Base-by-base conservation (phyloP, 1,140 invertebrate genomes). In the Eubasilissa regina region DNA sequence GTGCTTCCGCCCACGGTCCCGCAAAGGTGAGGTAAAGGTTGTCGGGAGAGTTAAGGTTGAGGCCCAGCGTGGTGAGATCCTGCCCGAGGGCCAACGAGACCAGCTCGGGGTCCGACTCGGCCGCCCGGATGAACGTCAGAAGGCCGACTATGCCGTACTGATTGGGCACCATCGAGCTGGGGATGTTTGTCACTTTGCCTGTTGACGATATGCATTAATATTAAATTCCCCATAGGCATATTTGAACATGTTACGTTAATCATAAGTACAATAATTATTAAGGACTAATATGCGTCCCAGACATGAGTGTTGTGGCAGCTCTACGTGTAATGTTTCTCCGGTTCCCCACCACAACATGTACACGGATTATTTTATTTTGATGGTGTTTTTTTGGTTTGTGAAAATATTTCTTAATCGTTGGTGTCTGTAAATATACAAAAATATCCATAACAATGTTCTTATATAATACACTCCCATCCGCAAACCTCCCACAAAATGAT, bases 121-220 rank as follows among this genome's bases (percentile, higher is more conserved):
- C 97, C 79, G 97, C 97, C 86, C 97, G 92, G 81, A 99, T 98
- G 89, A 99, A 99, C 75, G 98, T 98, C 86, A 99, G 89, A 73
- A 99, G 91, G 45, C 98, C 98, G 79, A 99, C 97, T 91, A 99
- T 99, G 81, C 98, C 98, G 90, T 99, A 99, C 90, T 99, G 98
- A 90, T 99, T 99, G 83, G 96, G 97, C 76, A 99, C 97, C 98
- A 99, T 99, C 86, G 95, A 96, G 72, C 93, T 92, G 60, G 98
- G 98, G 91, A 99, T 99, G 89, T 99, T 98, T 84, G 97, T 97
- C 81, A 99, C 97, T 89, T 95, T 95, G 81, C 94, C 94, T 95
- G 84, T 13, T 0, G 15, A 47, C 43, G 43, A 15, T 43, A 44
- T 11, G 44, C n/a, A 82, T 35, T 6, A 35, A 35, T 35, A 35